A percentile compares a stretch with the other conserved stretches of the same genome.
Evolutionary conservation across 2,113 vertebrate species (phyloP).

Genomic region (Microtus montanus): DNA sequence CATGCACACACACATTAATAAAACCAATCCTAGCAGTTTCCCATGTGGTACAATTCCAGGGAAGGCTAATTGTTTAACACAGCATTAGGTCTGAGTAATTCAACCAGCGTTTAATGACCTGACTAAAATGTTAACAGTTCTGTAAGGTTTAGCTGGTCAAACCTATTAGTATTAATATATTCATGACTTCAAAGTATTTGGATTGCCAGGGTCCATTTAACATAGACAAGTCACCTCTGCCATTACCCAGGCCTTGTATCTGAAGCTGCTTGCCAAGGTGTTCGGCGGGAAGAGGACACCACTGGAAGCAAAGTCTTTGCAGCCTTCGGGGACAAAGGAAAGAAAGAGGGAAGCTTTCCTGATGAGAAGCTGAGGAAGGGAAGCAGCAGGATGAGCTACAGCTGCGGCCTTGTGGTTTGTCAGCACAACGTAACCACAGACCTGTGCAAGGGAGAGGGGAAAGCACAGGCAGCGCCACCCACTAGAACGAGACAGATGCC

Average conservation of each 20-base stretch:
- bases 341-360: background rate
- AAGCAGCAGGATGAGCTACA: background rate
- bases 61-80: background rate
- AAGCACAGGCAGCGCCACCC: background rate
- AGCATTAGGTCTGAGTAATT: background rate
- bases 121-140: background rate
- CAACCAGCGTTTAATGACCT: background rate
- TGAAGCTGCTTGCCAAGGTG: background rate
- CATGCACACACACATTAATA: background rate
- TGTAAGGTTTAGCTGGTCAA: background rate
- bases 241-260: background rate
- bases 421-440: background rate
- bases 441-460: background rate
- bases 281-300: background rate
- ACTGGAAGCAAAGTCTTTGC: background rate
- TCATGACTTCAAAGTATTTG: background rate
- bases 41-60: background rate
- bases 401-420: background rate
- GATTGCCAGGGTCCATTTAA: conserved; percentile 17
- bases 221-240: background rate
- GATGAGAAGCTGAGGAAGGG: background rate
- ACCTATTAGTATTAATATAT: conserved; percentile 6
- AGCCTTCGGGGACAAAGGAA: background rate
- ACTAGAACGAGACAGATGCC: background rate
- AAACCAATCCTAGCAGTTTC: background rate